Evolutionary conservation across 2,797 vertebrate species (phyloP), one percentile per base, ranked within the genome.

Genomic region (Ctenochaetus hawaiiensis): DNA sequence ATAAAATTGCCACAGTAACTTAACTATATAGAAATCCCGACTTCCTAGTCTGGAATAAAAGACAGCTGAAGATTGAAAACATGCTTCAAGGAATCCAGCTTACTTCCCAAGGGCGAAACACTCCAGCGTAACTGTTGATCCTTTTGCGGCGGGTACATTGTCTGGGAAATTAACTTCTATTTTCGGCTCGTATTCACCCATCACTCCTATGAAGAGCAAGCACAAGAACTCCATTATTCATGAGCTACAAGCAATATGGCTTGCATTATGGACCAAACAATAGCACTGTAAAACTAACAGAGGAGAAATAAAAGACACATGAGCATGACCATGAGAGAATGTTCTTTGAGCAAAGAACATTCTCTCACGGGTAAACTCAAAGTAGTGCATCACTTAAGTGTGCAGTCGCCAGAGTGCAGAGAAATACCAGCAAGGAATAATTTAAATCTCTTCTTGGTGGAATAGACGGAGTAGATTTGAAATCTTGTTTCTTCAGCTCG

Each of bases 101-200:
- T 96, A 99, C 98, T 99, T 99, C 91, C 98, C 98, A 37, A 99
- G 95, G 53, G 97, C 97, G 88, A 99, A 99, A 89, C 98, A 99
- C 88, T 99, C 97, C 76, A 99, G 94, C 64, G 94, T 97, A 91
- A 98, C 97, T 75, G 96, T 96, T 49, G 97, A 97, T 87, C 97
- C 98, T 93, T 97, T 98, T 9, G 98, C 96, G 47, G 97, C 96
- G 49, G 97, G 96, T 68, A 99, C 95, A 2, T 94, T 97, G 92
- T 99, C 98, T 72, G 97, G 96, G 91, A 99, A 98, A 94, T 98
- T 94, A 92, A 99, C 96, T 96, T 99, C 98, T 94, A 99, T 99
- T 96, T 99, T 99, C n/a, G 97, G 98, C 92, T 99, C 98, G 11
- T 99, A 99, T 94, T 99, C 97, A 44, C 97, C 97, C 98, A 99